These are phyloP conservation scores for Hippopotamus amphibius DNA, from an alignment of 2,113 vertebrate species.

Conservation along the genomic window DNA sequence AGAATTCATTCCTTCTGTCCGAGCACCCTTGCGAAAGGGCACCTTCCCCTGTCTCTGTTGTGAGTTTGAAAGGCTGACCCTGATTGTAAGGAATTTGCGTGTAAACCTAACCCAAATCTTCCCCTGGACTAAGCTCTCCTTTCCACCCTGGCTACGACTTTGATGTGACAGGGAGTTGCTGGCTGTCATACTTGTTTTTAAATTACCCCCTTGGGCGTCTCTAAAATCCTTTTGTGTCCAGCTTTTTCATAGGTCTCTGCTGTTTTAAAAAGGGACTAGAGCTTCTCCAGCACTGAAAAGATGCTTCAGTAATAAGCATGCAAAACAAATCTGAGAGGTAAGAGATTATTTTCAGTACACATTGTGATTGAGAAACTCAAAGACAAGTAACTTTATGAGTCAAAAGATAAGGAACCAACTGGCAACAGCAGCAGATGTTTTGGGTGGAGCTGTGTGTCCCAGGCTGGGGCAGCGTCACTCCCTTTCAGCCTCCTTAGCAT, in stretches of 20 bases:
- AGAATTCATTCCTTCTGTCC: not conserved
- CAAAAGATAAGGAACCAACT: conserved; percentile 31
- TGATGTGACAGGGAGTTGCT: not conserved
- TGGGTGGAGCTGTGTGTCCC: not conserved
- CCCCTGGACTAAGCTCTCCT: not conserved
- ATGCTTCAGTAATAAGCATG: not conserved
- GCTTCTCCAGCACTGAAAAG: not conserved
- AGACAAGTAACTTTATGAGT: conserved; percentile 11
- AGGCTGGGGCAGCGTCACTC: not conserved
- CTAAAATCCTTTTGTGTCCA: not conserved
- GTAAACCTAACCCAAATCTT: not conserved
- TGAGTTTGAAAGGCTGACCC: not conserved
- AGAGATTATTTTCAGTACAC: conserved; percentile 40
- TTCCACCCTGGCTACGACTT: not conserved
- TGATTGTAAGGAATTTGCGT: not conserved
- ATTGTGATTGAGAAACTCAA: not conserved
- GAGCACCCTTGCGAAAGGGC: not conserved
- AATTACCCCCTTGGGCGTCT: not conserved
- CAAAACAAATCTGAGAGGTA: conserved; percentile 11
- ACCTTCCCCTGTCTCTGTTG: not conserved
- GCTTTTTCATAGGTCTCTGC: not conserved
- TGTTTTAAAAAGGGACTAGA: not conserved
- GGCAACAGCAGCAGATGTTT: not conserved
- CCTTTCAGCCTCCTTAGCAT: not conserved
- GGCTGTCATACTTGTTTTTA: conserved; percentile 10